Conservation (phyloP, 2,113 vertebrate genomes). For the Mesitornis unicolor region DNA sequence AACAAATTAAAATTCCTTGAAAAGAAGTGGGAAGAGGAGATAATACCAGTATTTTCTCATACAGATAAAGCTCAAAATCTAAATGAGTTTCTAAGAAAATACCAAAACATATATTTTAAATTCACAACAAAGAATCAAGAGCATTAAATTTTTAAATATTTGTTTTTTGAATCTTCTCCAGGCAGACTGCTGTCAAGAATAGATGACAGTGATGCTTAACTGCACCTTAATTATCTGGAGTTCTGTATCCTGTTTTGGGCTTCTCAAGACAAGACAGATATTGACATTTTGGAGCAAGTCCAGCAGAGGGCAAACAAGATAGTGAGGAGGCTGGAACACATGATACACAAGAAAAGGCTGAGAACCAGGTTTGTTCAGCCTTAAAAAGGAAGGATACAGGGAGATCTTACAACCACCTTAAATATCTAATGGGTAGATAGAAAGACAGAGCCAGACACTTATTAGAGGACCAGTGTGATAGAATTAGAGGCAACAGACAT, state of each 20-base stretch:
- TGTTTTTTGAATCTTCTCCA: neutral
- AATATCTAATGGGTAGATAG: neutral
- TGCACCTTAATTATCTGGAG: neutral
- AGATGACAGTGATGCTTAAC: neutral
- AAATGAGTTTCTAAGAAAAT: neutral
- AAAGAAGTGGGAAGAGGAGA: neutral
- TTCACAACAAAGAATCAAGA: neutral
- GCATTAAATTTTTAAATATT: neutral
- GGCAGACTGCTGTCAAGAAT: neutral
- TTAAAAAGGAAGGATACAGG: neutral
- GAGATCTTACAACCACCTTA: neutral
- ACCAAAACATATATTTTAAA: neutral
- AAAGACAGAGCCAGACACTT: neutral
- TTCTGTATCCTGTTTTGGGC: neutral
- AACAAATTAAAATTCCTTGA: slow-evolving; percentile 18
- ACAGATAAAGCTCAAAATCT: neutral
- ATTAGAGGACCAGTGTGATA: neutral
- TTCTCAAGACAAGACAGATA: neutral
- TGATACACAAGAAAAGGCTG: neutral
- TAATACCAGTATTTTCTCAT: neutral
- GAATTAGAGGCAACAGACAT: neutral
- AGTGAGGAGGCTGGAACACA: neutral
- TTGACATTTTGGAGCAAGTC: neutral
- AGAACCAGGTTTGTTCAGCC: neutral
- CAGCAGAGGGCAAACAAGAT: neutral